Evolutionary conservation across 2,113 vertebrate species (phyloP), one percentile per base, ranked within the genome.

Genomic region (Ondatra zibethicus): DNA sequence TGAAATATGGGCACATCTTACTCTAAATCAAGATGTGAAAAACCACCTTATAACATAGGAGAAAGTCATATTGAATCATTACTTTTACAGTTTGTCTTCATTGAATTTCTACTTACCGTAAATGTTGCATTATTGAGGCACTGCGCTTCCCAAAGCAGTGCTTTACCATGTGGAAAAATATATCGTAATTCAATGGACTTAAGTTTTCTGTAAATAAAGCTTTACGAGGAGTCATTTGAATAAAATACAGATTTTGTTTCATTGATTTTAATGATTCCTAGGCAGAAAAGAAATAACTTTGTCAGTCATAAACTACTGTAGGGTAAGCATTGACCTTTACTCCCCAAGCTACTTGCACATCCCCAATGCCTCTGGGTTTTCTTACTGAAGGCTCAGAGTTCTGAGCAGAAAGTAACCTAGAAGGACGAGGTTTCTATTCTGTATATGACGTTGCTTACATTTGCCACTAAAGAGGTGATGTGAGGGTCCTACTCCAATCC

Each of bases 91-190:
- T n/a, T 72, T 63, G 39, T 36, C 61, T 94, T 90, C 87, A 73
- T 58, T 91, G 86, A 47, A 47, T 73, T 77, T 94, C 88, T 91
- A 98, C 99, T 99, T 99, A 99, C 99, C 98, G 98, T 77, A 99
- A 99, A 94, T 96, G 99, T 45, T 99, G 98, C 1, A 98, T 94
- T 88, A 99, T 97, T 80, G 47, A 99, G 94, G 96, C 96, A 55
- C 39, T 99, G n/a, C 99, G 99, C 97, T 98, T 99, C 95, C 97
- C 98, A 97, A 99, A 97, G 98, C 99, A 99, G 89, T 99, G 99
- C 98, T 99, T 99, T 95, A 99, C 92, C 99, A 99, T 98, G 96
- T 99, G 97, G 95, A 99, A 78, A 98, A 99, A 99, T 27, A 98
- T 98, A 72, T 98, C 61, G 75, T 99, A 98, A 92, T 99, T 99